Evolutionary conservation across 2,888 invertebrate genomes (phyloP).

Genomic region (Lydus trimaculatus): DNA sequence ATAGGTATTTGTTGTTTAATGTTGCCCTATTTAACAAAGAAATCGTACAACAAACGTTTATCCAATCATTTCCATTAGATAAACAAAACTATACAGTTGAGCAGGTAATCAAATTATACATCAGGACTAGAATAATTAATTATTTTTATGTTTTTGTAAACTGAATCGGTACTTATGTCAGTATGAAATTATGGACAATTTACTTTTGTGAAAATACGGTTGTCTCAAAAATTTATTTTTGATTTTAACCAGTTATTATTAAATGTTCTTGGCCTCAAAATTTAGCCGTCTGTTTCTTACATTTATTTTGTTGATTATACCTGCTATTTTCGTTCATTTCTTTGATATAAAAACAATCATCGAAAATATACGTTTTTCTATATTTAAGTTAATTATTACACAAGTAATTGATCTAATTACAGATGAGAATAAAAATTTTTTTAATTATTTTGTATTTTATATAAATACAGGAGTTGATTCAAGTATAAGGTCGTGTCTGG

Average conservation of each 20-base stretch:
- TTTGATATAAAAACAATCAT: background rate
- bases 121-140: background rate
- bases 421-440: background rate
- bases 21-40: background rate
- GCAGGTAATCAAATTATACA: background rate
- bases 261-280: conserved; percentile 10
- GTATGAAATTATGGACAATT: background rate
- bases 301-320: conserved; percentile 6
- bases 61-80: background rate
- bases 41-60: background rate
- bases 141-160: background rate
- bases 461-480: background rate
- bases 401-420: background rate
- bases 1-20: conserved; percentile 14
- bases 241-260: conserved; percentile 10
- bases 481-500: conserved; percentile 9
- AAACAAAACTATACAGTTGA: background rate
- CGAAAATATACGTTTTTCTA: background rate
- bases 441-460: background rate
- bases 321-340: background rate
- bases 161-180: background rate
- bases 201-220: background rate
- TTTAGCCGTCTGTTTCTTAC: conserved; percentile 1
- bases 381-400: background rate
- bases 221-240: conserved; percentile 8